Evolutionary conservation across 2,888 invertebrate genomes (phyloP), one percentile per base, ranked within the genome.

Genomic region (Mechanitis messenoides): DNA sequence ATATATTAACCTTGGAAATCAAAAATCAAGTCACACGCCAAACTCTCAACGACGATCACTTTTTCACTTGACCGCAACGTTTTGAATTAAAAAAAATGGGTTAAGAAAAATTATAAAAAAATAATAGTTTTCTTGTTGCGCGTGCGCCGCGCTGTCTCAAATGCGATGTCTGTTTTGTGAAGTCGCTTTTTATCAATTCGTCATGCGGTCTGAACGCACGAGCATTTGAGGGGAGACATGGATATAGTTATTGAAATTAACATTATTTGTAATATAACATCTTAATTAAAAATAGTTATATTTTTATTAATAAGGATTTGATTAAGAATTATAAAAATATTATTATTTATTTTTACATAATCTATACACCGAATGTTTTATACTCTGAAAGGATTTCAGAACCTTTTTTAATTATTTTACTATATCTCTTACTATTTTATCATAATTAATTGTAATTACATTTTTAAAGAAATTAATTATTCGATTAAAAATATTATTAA

Each of bases 1-100:
- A 73, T 69, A 72, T 71, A 81, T 71, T 86, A 86, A 90, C 89
- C 89, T 90, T 84, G 79, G 68, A 82, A 90, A 72, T 87, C 74
- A 78, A 90, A 90, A 75, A 88, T 74, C 75, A 90, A 81, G 78
- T 87, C 86, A 85, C 87, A 80, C 79, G 84, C 86, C 87, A 89
- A 88, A 79, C 79, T 82, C 80, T 90, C 89, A 76, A 89, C 87
- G 70, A 83, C 79, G 77, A 72, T 76, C 74, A 87, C 88, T 87
- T 87, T 85, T 76, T 83, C 87, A 86, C 87, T 87, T 77, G 83
- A 77, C 74, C 85, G 88, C 75, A 84, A 84, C 87, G 87, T 89
- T 78, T 84, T 89, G 80, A 74, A 65, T 75, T 65, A 77, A 78
- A 64, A 63, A 59, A 68, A 69, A 54, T 20, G 69, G 71, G 71